Percentiles rank a stretch among this genome's conserved stretches.
Conservation (phyloP, 2,888 invertebrate genomes). For the Drosophila ezoana region DNA sequence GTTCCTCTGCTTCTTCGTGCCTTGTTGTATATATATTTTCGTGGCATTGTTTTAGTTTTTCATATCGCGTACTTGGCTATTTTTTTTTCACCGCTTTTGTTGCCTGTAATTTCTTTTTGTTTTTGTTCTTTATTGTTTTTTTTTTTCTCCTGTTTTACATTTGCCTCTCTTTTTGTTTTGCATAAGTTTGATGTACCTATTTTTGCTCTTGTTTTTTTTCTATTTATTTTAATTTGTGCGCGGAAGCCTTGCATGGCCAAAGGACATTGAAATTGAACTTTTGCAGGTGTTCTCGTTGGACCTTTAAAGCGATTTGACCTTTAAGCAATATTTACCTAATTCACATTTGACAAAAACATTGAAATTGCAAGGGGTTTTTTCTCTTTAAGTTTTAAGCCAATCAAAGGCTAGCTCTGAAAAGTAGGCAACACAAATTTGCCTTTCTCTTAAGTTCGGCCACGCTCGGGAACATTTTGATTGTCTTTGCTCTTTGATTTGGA, state of each 20-base stretch:
- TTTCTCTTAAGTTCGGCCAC: background rate
- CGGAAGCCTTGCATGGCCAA: slow-evolving; percentile 73
- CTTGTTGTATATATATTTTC: slow-evolving; percentile 50
- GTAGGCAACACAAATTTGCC: slow-evolving; percentile 19
- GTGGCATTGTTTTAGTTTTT: slow-evolving; percentile 61
- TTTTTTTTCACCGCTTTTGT: slow-evolving; percentile 53
- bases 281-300: slow-evolving; percentile 9
- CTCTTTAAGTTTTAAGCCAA: background rate
- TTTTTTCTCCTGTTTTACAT: slow-evolving; percentile 29
- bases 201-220: slow-evolving; percentile 14
- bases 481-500: background rate
- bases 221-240: slow-evolving; percentile 43
- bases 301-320: slow-evolving; percentile 18
- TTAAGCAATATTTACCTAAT: slow-evolving; percentile 13
- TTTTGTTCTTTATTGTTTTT: slow-evolving; percentile 17
- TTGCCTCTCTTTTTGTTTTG: slow-evolving; percentile 52
- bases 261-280: slow-evolving; percentile 62
- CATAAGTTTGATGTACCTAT: slow-evolving; percentile 47
- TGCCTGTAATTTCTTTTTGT: slow-evolving; percentile 47
- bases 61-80: slow-evolving; percentile 66
- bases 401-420: slow-evolving; percentile 19
- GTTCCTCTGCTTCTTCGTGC: slow-evolving; percentile 30
- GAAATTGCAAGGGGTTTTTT: background rate
- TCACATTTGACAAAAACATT: background rate
- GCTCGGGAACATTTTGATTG: background rate